Evolutionary conservation across 2,797 vertebrate species (phyloP).

Genomic region (Bovichtus diacanthus): DNA sequence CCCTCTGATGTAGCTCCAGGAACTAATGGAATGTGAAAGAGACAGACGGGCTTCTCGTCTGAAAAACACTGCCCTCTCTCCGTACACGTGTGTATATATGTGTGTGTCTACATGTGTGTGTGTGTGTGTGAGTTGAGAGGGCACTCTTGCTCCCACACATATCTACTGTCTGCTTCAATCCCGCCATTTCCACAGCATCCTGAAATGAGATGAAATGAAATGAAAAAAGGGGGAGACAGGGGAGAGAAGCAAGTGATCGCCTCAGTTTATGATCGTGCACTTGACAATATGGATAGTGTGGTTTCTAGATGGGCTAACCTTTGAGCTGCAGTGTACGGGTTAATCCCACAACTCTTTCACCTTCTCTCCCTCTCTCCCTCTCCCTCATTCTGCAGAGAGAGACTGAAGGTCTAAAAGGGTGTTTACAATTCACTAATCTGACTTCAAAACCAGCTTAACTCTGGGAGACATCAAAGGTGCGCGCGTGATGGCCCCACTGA

Average conservation of each 20-base stretch:
- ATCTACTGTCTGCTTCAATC: conserved; percentile 68
- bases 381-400: conserved; percentile 70
- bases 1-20: conserved; percentile 99
- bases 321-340: conserved; percentile 72
- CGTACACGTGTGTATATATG: conserved; percentile 62
- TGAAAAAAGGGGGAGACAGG: conserved; percentile 33
- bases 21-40: conserved; percentile 99
- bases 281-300: conserved; percentile 42
- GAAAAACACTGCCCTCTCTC: conserved; percentile 83
- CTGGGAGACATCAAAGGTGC: conserved; percentile 85
- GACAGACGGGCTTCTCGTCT: conserved; percentile 86
- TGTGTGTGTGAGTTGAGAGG: conserved; percentile 52
- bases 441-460: conserved; percentile 87
- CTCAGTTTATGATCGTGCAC: conserved; percentile 58
- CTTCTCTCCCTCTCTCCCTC: conserved; percentile 68
- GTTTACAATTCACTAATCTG: conserved; percentile 86
- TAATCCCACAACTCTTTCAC: conserved; percentile 77
- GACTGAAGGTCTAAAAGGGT: conserved; percentile 83
- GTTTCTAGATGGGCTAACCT: conserved; percentile 66
- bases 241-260: conserved; percentile 30
- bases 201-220: conserved; percentile 46
- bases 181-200: conserved; percentile 50
- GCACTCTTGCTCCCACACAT: conserved; percentile 62
- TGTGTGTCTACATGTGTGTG: conserved; percentile 42
- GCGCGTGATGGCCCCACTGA: conserved; percentile 86